Evolutionary conservation across 1,140 invertebrate species (phyloP).

Genomic region (Trichomalopsis sarcophagae): DNA sequence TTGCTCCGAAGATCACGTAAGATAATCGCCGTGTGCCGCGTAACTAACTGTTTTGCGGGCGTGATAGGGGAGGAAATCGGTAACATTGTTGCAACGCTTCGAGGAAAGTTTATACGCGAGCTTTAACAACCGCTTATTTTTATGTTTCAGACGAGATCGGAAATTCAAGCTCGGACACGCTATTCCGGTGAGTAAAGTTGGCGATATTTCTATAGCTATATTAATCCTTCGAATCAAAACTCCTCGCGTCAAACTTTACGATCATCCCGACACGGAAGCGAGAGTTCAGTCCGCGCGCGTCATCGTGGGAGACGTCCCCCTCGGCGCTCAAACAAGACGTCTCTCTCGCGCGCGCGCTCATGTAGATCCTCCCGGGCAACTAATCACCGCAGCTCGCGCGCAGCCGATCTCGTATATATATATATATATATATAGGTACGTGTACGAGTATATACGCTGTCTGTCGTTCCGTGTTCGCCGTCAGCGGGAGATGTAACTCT

Average conservation of each 20-base stretch:
- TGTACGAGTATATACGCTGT: no score
- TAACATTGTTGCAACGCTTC: no score
- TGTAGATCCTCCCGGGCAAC: constrained; percentile 2
- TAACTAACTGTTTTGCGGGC: no score
- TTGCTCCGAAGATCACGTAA: no score
- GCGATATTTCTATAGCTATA: no score
- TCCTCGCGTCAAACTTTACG: background rate
- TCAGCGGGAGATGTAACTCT: background rate
- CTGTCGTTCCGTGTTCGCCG: background rate
- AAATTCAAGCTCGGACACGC: background rate
- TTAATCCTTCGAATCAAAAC: no score
- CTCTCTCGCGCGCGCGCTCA: background rate
- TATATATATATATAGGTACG: background rate
- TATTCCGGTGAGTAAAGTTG: background rate
- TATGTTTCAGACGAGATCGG: no score
- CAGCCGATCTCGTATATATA: background rate
- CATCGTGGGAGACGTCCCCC: constrained; percentile 1
- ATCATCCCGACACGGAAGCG: background rate
- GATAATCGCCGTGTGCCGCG: no score
- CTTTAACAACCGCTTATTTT: no score
- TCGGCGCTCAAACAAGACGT: background rate
- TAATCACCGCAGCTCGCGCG: background rate
- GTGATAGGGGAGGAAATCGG: no score
- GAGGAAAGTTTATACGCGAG: no score
- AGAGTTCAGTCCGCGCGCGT: background rate